These are phyloP conservation scores for Leptinotarsa defecta DNA, from an alignment of 1,140 invertebrate genomes.

Conservation along the genomic window DNA sequence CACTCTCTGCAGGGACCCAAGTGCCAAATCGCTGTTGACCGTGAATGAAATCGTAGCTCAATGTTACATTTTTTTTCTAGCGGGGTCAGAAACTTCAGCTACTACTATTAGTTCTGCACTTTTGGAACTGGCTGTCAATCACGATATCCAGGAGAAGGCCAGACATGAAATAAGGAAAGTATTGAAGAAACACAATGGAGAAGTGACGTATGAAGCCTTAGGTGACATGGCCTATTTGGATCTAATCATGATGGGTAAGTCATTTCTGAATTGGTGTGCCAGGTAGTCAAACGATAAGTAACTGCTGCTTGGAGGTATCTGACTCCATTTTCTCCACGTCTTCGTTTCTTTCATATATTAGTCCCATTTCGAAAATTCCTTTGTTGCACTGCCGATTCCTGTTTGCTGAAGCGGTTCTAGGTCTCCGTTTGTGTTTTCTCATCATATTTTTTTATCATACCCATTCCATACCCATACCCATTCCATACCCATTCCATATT, in stretches of 20 bases:
- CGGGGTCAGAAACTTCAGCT: constrained; percentile 61
- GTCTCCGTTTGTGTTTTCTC: no score
- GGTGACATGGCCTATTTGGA: constrained; percentile 59
- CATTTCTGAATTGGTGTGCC: no score
- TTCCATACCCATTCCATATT: no score
- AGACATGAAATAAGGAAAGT: constrained; percentile 51
- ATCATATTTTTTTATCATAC: no score
- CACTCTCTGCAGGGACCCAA: background rate
- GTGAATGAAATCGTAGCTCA: constrained; percentile 53
- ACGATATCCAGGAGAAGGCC: constrained; percentile 57
- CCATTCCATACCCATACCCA: no score
- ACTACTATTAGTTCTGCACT: constrained; percentile 57
- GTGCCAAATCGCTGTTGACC: constrained; percentile 12
- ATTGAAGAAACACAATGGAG: constrained; percentile 39
- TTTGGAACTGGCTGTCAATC: constrained; percentile 59
- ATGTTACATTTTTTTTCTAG: constrained; percentile 59
- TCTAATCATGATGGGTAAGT: constrained; percentile 54
- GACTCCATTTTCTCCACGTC: no score
- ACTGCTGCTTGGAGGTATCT: no score
- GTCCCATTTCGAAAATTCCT: no score
- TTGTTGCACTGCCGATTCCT: no score
- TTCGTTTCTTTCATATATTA: no score
- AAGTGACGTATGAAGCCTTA: constrained; percentile 63
- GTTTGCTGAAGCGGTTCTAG: no score
- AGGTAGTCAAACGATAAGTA: no score